Base-by-base conservation (phyloP, 2,888 invertebrate genomes). In the Timema podura region DNA sequence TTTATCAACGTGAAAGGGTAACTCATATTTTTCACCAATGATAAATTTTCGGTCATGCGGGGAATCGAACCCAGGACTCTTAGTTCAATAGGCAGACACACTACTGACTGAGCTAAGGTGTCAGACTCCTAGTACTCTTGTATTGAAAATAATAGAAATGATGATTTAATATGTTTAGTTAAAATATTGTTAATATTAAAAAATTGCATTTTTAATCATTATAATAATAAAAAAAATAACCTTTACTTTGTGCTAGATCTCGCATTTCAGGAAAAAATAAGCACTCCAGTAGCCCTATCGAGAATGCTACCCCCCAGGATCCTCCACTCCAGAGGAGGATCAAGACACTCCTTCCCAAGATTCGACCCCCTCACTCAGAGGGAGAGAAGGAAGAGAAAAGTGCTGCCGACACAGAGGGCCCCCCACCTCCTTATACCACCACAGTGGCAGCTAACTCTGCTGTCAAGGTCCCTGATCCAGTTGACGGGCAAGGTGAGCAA, bases 281-380 rank as follows among this genome's bases (percentile, higher is more conserved):
- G 30, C 59, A 59, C 59, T 10, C 59, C 68, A 59, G 48, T 61
- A 48, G 47, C 45, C 49, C n/a, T 46, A 51, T n/a, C 6, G n/a
- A 49, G 8, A 15, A 49, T 46, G 46, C 46, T 11, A 10, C 10
- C 65, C 65, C n/a, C 13, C 65, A 44, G 30, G 30, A 30, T 30
- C 30, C 30, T 30, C 10, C 48, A 6, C 44, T 48, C 8, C 61
- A 59, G 30, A 54, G 66, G 9, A 57, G 71, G 30, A 68, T 71
- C 13, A 71, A 68, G 57, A 71, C 71, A 9, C 68, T 71, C 9
- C 66, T 71, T 6, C 71, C 71, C 16, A 68, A 68, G 16, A 54
- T 68, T 13, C 65, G 70, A 13, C 30, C 44, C 46, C 47, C 47
- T 9, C 46, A 54, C 15, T 44, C 48, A 9, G 59, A 61, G 1